These are phyloP conservation scores for Drosophila gaucha DNA, from an alignment of 2,888 invertebrate genomes.

Conservation along the genomic window DNA sequence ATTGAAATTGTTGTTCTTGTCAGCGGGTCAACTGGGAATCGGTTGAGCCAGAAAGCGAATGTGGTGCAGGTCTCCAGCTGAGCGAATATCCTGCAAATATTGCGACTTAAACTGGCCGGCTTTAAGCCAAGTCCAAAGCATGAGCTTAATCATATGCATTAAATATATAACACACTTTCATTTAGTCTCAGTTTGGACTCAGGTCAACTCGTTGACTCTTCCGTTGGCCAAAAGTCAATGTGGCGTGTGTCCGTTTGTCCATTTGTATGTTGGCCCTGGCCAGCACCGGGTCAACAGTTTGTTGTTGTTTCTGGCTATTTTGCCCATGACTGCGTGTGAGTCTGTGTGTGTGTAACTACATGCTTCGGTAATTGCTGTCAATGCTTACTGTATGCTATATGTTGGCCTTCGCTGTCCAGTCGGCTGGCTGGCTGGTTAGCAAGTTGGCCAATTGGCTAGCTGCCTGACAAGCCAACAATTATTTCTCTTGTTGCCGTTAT, in stretches of 20 bases:
- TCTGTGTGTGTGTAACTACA: conserved; percentile 22
- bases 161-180: not conserved
- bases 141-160: conserved; percentile 11
- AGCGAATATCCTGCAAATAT: not conserved
- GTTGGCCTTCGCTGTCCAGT: conserved; percentile 2
- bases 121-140: not conserved
- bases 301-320: conserved; percentile 28
- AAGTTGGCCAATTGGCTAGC: conserved; percentile 7
- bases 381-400: conserved; percentile 27
- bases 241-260: not conserved
- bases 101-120: not conserved
- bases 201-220: conserved; percentile 7
- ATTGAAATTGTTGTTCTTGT: conserved; percentile 5
- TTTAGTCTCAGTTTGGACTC: not conserved
- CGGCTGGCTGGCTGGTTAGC: not conserved
- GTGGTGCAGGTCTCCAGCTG: not conserved
- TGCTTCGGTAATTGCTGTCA: conserved; percentile 52
- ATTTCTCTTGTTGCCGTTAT: conserved; percentile 60
- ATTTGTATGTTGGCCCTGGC: conserved; percentile 22
- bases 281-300: conserved; percentile 46
- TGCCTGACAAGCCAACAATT: conserved; percentile 50
- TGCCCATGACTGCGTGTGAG: conserved; percentile 20
- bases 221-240: conserved; percentile 16
- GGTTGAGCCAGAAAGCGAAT: too few species aligned
- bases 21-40: not conserved